Evolutionary conservation across 2,113 vertebrate species (phyloP).

Genomic region (Trogon melanurus): DNA sequence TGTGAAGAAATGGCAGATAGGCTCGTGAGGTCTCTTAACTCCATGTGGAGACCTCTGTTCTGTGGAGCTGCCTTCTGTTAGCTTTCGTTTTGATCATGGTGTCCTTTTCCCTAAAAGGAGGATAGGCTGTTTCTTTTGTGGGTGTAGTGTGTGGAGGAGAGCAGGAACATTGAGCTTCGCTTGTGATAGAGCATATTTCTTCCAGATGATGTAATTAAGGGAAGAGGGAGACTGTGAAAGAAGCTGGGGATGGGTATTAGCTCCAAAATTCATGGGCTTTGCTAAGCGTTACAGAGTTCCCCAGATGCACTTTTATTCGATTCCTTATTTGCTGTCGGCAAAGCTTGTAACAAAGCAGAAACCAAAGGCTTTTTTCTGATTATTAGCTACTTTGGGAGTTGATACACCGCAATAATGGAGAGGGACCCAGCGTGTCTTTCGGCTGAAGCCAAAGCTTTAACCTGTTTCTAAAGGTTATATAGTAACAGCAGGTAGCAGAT

Average conservation of each 20-base stretch:
- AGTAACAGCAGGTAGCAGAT: background rate
- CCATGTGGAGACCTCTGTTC: background rate
- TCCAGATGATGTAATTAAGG: background rate
- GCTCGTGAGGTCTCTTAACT: background rate
- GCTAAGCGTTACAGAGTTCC: background rate
- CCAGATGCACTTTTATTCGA: background rate
- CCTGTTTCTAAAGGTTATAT: background rate
- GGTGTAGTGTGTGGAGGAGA: background rate
- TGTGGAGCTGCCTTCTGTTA: background rate
- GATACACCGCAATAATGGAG: background rate
- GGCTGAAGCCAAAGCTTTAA: background rate
- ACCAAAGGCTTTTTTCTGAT: background rate
- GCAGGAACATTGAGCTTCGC: background rate
- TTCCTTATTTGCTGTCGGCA: background rate
- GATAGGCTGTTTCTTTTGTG: background rate
- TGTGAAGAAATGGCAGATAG: background rate
- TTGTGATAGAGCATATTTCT: background rate
- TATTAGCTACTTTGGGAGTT: background rate
- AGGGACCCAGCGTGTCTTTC: background rate
- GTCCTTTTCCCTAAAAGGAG: background rate
- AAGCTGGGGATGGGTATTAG: background rate
- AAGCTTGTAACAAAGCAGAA: background rate
- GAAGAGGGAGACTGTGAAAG: background rate
- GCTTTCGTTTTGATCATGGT: background rate
- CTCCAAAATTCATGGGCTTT: background rate